phyloP scores from a whole-genome alignment of 2,797 vertebrate species.

The Arremon aurantiirostris region DNA sequence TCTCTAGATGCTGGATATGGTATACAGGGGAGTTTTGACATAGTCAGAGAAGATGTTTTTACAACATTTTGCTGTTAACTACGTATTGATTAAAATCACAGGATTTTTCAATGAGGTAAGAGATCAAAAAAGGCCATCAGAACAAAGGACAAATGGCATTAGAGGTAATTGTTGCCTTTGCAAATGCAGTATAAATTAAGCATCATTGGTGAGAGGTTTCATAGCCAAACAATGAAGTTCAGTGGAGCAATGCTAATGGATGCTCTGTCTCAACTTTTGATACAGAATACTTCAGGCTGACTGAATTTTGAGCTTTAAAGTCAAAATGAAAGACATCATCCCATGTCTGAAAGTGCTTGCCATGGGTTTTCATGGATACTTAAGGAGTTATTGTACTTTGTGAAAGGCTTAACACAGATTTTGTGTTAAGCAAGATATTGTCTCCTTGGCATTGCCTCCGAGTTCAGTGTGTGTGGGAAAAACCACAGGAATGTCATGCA shows the following conservation, averaged over 20 bases:
- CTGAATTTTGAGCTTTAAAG: not conserved
- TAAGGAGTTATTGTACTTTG: not conserved
- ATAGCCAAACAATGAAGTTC: not conserved
- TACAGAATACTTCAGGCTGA: not conserved
- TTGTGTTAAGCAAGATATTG: not conserved
- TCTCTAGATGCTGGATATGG: not conserved
- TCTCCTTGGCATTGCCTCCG: not conserved
- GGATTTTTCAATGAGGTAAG: not conserved
- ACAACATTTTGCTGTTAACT: slow-evolving; percentile 19
- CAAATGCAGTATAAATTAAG: not conserved
- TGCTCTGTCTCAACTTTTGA: not conserved
- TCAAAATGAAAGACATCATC: not conserved
- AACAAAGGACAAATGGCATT: not conserved
- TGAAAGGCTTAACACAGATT: not conserved
- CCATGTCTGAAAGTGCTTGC: not conserved
- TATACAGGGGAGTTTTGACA: slow-evolving; percentile 14
- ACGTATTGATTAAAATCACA: not conserved
- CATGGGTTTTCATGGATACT: not conserved
- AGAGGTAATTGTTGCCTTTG: not conserved
- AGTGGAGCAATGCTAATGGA: not conserved
- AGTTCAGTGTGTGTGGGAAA: not conserved
- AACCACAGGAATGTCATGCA: not conserved
- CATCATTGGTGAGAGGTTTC: rapidly evolving
- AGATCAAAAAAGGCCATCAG: not conserved
- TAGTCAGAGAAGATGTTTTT: not conserved